A percentile compares a stretch with the other conserved stretches of the same genome.
These are phyloP conservation scores for Augiades crinisus DNA, from an alignment of 2,888 invertebrate species.

Conservation along the genomic window DNA sequence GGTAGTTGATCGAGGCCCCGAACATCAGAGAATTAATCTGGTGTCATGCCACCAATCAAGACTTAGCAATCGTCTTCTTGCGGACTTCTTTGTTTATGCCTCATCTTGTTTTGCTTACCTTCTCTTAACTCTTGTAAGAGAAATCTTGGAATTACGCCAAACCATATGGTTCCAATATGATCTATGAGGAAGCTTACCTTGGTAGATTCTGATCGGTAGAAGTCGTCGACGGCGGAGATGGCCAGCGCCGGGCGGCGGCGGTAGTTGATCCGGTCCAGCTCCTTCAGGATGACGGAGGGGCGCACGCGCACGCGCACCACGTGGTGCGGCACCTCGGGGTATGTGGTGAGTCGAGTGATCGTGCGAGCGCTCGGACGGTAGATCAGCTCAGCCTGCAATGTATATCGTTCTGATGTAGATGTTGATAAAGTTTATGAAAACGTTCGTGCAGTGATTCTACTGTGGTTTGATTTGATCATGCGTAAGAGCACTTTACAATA, in stretches of 20 bases:
- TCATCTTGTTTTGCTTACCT: too few species aligned
- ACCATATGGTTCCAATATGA: too few species aligned
- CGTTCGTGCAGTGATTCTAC: background rate
- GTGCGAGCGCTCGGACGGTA: conserved; percentile 71
- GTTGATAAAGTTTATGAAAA: background rate
- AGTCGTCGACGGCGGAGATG: conserved; percentile 87
- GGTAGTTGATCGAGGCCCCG: conserved; percentile 86
- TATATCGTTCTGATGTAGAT: background rate
- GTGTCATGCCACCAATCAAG: too few species aligned
- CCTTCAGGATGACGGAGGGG: conserved; percentile 84
- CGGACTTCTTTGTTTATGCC: too few species aligned
- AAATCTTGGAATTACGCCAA: too few species aligned
- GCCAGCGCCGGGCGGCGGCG: conserved; percentile 82
- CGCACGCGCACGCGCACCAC: conserved; percentile 81
- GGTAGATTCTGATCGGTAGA: conserved; percentile 88
- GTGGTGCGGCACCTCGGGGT: conserved; percentile 80
- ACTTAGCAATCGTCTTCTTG: too few species aligned
- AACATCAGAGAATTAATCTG: too few species aligned
- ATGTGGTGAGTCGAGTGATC: conserved; percentile 82
- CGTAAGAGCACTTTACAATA: too few species aligned
- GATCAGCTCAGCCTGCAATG: conserved; percentile 70
- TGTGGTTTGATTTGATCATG: background rate
- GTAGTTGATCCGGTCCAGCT: conserved; percentile 86
- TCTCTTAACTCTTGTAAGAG: too few species aligned
- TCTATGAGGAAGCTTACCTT: too few species aligned